phyloP scores from a whole-genome alignment of 2,888 invertebrate genomes.

The Drosophila melanosoma region DNA sequence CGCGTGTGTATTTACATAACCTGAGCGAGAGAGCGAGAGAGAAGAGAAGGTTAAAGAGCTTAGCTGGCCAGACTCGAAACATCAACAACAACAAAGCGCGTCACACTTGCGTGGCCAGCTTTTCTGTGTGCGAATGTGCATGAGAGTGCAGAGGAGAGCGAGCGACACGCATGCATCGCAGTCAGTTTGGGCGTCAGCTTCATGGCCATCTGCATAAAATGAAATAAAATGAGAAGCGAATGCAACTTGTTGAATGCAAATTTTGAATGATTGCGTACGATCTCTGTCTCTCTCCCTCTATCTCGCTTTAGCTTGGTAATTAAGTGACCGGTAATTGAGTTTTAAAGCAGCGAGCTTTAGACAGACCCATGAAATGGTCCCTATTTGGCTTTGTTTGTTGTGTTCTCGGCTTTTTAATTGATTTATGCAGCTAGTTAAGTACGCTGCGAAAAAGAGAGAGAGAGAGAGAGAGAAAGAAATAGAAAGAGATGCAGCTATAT shows the following conservation, averaged over 20 bases:
- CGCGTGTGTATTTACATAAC: constrained; percentile 64
- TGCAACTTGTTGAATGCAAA: constrained; percentile 71
- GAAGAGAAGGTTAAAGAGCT: constrained; percentile 55
- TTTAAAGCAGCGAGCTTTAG: constrained; percentile 55
- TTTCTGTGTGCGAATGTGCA: constrained; percentile 44
- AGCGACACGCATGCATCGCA: constrained; percentile 44
- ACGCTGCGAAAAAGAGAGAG: constrained; percentile 17
- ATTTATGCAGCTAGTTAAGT: constrained; percentile 76
- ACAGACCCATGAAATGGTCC: constrained; percentile 7
- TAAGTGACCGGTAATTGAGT: constrained; percentile 77
- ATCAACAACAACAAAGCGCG: constrained; percentile 47
- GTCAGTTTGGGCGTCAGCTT: constrained; percentile 57
- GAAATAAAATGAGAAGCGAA: constrained; percentile 26
- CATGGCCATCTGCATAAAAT: constrained; percentile 52
- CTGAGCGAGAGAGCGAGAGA: constrained; percentile 42
- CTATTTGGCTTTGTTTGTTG: constrained; percentile 48
- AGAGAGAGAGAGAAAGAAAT: neutral
- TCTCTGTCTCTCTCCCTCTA: constrained; percentile 20
- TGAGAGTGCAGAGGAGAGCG: constrained; percentile 17
- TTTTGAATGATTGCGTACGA: constrained; percentile 40
- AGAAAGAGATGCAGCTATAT: constrained; percentile 19
- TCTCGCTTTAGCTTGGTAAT: constrained; percentile 56
- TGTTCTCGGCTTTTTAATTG: constrained; percentile 68
- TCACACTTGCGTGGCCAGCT: constrained; percentile 76
- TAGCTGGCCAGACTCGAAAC: constrained; percentile 62